A percentile compares a stretch with the other conserved stretches of the same genome.
Conservation (phyloP, 2,888 invertebrate species). For the Hermaeophaga mercurialis region DNA sequence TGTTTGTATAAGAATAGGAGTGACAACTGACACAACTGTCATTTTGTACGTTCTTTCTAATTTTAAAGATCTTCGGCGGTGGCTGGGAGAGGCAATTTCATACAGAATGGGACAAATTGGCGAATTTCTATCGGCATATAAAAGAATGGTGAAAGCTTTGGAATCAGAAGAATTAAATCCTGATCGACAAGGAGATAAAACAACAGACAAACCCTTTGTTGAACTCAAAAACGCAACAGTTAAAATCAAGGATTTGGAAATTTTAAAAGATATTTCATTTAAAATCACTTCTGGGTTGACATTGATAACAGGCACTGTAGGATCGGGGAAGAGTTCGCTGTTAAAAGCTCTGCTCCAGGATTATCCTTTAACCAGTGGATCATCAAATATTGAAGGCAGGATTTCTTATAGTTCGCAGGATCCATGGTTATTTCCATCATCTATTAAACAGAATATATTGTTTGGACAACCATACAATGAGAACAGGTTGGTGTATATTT, state of each 20-base stretch:
- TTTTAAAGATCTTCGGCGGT: conserved; percentile 61
- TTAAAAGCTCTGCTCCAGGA: conserved; percentile 57
- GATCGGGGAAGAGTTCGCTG: conserved; percentile 65
- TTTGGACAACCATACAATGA: conserved; percentile 39
- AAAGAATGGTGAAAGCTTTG: conserved; percentile 67
- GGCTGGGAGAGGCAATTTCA: conserved; percentile 88
- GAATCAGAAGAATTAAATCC: conserved; percentile 73
- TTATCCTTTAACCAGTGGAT: conserved; percentile 53
- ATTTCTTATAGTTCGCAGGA: conserved; percentile 66
- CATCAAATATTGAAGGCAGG: conserved; percentile 57
- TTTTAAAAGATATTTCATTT: conserved; percentile 54
- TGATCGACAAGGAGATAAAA: conserved; percentile 23
- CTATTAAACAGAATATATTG: conserved; percentile 74
- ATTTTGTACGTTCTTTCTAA: conserved; percentile 36
- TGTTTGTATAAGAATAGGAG: conserved; percentile 40
- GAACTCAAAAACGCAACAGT: conserved; percentile 39
- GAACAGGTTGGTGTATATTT: conserved; percentile 23
- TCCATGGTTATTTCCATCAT: conserved; percentile 65
- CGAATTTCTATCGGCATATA: conserved; percentile 76
- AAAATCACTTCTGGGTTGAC: conserved; percentile 48
- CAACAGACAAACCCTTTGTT: conserved; percentile 41
- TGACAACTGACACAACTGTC: conserved; percentile 39
- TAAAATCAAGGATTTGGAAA: conserved; percentile 42
- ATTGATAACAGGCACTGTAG: conserved; percentile 68
- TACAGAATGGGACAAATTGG: conserved; percentile 80